Base-by-base conservation (phyloP, 2,797 vertebrate genomes). In the Eidolon dupreanum region DNA sequence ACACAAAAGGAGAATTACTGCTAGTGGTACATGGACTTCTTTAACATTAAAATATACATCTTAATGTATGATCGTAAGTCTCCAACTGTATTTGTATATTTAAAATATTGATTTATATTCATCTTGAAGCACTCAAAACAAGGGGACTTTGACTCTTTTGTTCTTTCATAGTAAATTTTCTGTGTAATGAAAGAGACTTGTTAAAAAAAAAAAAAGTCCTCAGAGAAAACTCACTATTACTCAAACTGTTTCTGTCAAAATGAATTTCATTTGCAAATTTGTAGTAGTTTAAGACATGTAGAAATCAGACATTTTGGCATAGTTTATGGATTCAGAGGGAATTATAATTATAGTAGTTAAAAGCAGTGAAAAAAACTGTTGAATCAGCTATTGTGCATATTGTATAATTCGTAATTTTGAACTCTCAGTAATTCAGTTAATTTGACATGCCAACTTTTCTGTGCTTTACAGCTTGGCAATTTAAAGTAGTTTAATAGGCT, bases 391-490 rank as follows among this genome's bases (percentile, higher is more conserved):
- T 97, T 55, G 65, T 90, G 20, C 53, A 61, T 86, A 82, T 88
- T 93, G 20, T 12, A 57, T 92, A 91, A 87, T 77, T 93, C 96
- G 61, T 97, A 95, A 96, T 97, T 98, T 95, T 97, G 75, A 77
- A 77, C 75, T 95, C 33, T 77, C 61, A 68, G 43, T 94, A 97
- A 96, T 97, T 94, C 59, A 90, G 26, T 95, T 96, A 96, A 95
- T 96, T 96, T 94, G 93, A 93, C 31, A 78, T 90, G 85, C 55
- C 87, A 96, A n/a, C 95, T 73, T 31, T 92, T n/a, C 43, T 93
- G 9, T 46, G 2, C 33, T 96, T 90, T 96, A 82, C 93, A 95
- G 24, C 26, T 90, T 65, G 28, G 65, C 46, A 79, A 86, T 93
- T 97, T 96, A 63, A 78, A 36, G 61, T 1, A 63, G 28, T 77